These are phyloP conservation scores for Parauchenoglanis punctatus DNA, from an alignment of 2,797 vertebrate genomes.

Conservation along the genomic window DNA sequence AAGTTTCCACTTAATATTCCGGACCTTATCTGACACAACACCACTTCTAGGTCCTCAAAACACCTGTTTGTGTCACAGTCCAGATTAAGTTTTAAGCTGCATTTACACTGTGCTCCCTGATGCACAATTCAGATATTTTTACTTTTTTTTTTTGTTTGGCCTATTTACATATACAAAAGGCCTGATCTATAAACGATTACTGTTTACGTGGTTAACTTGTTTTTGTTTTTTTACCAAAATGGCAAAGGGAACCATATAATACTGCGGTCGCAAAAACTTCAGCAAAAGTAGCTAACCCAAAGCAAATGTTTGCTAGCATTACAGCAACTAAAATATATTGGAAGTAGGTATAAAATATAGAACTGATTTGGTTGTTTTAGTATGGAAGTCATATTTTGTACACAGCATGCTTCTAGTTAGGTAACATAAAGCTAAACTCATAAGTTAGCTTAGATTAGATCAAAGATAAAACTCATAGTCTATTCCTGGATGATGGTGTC, in stretches of 20 bases:
- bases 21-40: background rate
- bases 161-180: conserved; percentile 9
- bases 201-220: background rate
- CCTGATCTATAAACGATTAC: background rate
- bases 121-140: background rate
- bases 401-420: background rate
- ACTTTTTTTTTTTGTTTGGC: background rate
- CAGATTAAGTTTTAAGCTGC: background rate
- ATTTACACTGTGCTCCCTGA: background rate
- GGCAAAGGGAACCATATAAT: background rate
- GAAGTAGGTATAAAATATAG: background rate
- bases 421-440: background rate
- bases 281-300: background rate
- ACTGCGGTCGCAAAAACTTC: background rate
- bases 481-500: background rate
- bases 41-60: background rate
- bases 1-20: background rate
- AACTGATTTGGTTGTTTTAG: background rate
- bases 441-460: background rate
- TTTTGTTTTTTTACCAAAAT: background rate
- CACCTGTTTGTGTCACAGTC: background rate
- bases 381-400: background rate
- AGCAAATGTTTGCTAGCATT: background rate
- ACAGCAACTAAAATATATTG: background rate
- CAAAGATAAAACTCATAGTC: background rate